Percentiles rank a stretch among this genome's conserved stretches.
Evolutionary conservation across 2,797 vertebrate species (phyloP).

Genomic region (Gobio occitaniae): DNA sequence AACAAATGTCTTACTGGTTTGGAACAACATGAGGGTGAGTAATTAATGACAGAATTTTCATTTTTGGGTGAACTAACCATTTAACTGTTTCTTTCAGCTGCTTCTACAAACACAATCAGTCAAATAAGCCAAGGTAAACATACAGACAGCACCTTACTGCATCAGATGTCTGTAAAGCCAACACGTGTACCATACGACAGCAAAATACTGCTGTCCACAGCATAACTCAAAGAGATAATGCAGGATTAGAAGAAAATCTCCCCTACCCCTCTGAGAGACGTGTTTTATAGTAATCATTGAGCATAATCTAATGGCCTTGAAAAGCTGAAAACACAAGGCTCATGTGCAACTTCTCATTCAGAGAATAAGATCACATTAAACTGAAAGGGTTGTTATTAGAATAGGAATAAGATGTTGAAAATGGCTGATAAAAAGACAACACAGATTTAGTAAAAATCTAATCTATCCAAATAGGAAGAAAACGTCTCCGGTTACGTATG

Average conservation of each 20-base stretch:
- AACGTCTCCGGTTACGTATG: too few species aligned
- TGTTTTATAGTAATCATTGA: conserved; percentile 68
- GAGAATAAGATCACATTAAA: conserved; percentile 22
- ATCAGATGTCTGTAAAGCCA: conserved; percentile 40
- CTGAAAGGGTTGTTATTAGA: conserved; percentile 4
- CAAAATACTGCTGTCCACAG: conserved; percentile 55
- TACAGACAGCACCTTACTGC: not conserved
- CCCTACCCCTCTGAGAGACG: conserved; percentile 58
- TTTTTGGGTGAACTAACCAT: not conserved
- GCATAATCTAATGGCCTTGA: conserved; percentile 65
- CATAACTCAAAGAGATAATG: conserved; percentile 67
- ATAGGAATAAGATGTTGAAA: not conserved
- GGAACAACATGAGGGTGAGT: too few species aligned
- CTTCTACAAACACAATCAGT: not conserved
- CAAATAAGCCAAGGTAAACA: conserved; percentile 40
- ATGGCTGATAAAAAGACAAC: conserved; percentile 4
- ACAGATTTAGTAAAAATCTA: not conserved
- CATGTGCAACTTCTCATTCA: conserved; percentile 46
- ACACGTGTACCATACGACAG: conserved; percentile 37
- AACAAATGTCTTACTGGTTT: too few species aligned
- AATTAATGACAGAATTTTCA: too few species aligned
- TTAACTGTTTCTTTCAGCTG: not conserved
- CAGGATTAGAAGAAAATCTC: conserved; percentile 69
- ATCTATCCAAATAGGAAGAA: not conserved
- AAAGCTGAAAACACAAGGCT: conserved; percentile 55